Evolutionary conservation across 2,888 invertebrate genomes (phyloP).

Genomic region (Empis stercorea): DNA sequence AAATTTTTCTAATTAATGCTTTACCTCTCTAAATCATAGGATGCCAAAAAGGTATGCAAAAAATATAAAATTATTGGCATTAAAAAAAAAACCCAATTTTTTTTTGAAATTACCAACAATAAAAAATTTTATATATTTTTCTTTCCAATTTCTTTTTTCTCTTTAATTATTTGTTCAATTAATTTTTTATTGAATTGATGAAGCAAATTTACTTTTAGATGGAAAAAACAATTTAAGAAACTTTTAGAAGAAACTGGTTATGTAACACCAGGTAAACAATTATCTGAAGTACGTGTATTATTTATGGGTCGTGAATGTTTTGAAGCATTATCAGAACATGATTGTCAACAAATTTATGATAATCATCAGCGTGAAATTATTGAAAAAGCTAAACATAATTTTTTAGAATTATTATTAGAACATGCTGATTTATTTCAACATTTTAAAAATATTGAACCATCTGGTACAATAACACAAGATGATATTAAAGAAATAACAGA

Average conservation of each 20-base stretch:
- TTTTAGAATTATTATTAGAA: constrained; percentile 83
- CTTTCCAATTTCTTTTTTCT: constrained; percentile 4
- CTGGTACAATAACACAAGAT: constrained; percentile 84
- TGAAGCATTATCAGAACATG: constrained; percentile 78
- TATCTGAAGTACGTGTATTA: constrained; percentile 78
- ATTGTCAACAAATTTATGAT: constrained; percentile 86
- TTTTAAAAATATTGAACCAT: constrained; percentile 78
- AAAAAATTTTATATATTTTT: not conserved
- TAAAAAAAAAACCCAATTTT: too few species aligned
- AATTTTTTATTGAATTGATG: not conserved
- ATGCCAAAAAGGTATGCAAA: constrained; percentile 42
- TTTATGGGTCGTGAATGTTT: constrained; percentile 93
- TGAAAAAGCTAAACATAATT: constrained; percentile 78
- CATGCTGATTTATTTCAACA: constrained; percentile 88
- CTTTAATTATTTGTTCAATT: too few species aligned
- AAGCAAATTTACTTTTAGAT: constrained; percentile 40
- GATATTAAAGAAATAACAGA: constrained; percentile 90
- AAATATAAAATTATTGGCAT: not conserved
- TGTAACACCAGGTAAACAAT: constrained; percentile 87
- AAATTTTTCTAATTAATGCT: not conserved
- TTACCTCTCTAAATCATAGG: constrained; percentile 19
- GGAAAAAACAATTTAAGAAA: constrained; percentile 89
- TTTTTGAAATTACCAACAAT: constrained; percentile 1
- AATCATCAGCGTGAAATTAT: constrained; percentile 84
- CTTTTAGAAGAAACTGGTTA: constrained; percentile 87